Evolutionary conservation across 2,113 vertebrate genomes (phyloP), one percentile per base, ranked within the genome.

Genomic region (Papio anubis): DNA sequence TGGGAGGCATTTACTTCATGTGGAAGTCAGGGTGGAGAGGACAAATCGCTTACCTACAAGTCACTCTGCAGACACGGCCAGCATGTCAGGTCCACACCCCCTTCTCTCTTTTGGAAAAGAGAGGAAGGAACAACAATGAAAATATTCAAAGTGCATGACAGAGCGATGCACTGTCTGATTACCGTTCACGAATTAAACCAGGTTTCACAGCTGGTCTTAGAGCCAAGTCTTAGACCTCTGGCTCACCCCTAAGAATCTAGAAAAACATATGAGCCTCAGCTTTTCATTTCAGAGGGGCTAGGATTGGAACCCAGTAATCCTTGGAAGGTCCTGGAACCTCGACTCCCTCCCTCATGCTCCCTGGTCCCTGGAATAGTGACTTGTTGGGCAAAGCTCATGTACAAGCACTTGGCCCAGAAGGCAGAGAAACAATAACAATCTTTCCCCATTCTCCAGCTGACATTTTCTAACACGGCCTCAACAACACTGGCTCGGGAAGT

Each of bases 1-100:
- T 27, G 64, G 87, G 80, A 81, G 92, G 93, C 27, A 38, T 94
- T 96, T 93, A 89, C 82, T 88, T 45, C 40, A 4, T 3, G 48
- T 21, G 30, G 84, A 88, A 84, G 72, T 64, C 16, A 40, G 50
- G 4, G 30, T 14, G 8, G 89, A 52, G 13, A 75, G 40, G 32
- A 61, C 35, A 11, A 12, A 11, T n/a, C 5, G 5, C 45, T 68
- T 23, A 32, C 48, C 73, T 73, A 66, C 61, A 61, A 64, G 40
- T 78, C 45, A 48, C 27, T 30, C 27, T 61, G 11, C 12, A 57
- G 35, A 23, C 4, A 1, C 0, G 13, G 55, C 59, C 38, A 48
- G 59, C 9, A 0, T 0, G 17, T 23, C 6, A 23, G n/a, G 45
- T 17, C 32, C 43, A 4, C 17, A 20, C 18, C 52, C 9, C 43